Evolutionary conservation across 1,140 invertebrate species (phyloP), one percentile per base, ranked within the genome.

Genomic region (Drosophila teissieri): DNA sequence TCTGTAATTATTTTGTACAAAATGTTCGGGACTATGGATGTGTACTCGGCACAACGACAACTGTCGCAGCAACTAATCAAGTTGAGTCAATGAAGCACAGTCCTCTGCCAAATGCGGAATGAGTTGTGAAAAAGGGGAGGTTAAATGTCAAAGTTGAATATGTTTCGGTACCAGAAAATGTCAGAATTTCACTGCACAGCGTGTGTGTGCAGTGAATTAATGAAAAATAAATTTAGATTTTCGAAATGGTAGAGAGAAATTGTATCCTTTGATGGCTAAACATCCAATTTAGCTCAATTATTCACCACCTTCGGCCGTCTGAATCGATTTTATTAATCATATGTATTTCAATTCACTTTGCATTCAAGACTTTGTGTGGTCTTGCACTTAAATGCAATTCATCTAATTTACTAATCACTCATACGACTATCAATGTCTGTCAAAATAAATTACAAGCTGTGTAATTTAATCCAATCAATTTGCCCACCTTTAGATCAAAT

Each of bases 1-100:
- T 83, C 70, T 60, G 80, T 83, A 83, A 83, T 83, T 83, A 83
- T 83, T 83, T 79, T 75, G 70, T 74, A 74, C 69, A 61, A 78
- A 82, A 72, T 72, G 68, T 72, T 34, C 17, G 34, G 45, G 45
- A 39, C 76, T 44, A 22, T 46, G 22, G 22, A 12, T 48, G 19
- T 44, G n/a, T 14, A 31, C 7, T 12, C 36, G 15, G n/a, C 19
- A 45, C 62, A 51, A 45, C 61, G 61, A 67, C 67, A 60, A 51
- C 67, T 64, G 57, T 56, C 72, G 58, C 69, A 64, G 27, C 73
- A 76, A 75, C 73, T 81, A 81, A 81, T 81, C 78, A 81, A 81
- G 73, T 81, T 62, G 73, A 56, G 58, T 68, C 61, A 79, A 79
- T 72, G 65, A 78, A 78, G 73, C 63, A 76, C 27, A 54, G 62